Base-by-base conservation (phyloP, 2,888 invertebrate genomes). In the Anagyrus pseudococci region DNA sequence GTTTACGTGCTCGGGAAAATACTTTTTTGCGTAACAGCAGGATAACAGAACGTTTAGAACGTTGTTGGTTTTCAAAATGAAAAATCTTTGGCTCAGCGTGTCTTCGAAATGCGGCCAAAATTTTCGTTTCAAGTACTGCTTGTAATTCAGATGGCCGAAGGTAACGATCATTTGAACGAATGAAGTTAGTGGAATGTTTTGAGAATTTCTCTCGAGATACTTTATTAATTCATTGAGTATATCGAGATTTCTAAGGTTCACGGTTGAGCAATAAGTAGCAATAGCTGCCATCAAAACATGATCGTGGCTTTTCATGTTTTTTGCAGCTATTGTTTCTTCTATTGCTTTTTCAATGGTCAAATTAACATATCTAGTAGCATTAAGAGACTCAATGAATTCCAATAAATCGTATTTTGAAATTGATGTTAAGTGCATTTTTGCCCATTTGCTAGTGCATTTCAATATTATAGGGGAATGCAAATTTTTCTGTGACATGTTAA, bases 41-140 rank as follows among this genome's bases (percentile, higher is more conserved):
- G 88, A 84, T n/a, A 89, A 78, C 60, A 89, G 76, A 64, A 89
- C 83, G 62, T 87, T 86, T 41, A 88, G 77, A 10, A 87, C 75
- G 70, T 88, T 86, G 68, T 84, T 83, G 26, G 85, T 80, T 59
- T 81, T 81, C 60, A 90, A 83, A 72, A 86, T 84, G 4, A 82
- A 73, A 77, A 88, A 88, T 62, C 85, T 85, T 20, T 83, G 77
- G 47, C 82, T 73, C n/a, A 90, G 72, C 46, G 83, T 77, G 19
- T 78, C 75, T 74, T 89, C 88, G 44, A 86, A 76, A 4, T 75
- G 72, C 33, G 77, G 74, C 87, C 89, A 90, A 80, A 89, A 88
- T 46, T 82, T 73, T 0, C n/a, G 19, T 29, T 80, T 76, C 65
- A 84, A 82, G 2, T 75, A 66, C 33, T 88, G 87, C 62, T 84